Evolutionary conservation across 1,140 invertebrate genomes (phyloP).

Genomic region (Bactericera cockerelli): DNA sequence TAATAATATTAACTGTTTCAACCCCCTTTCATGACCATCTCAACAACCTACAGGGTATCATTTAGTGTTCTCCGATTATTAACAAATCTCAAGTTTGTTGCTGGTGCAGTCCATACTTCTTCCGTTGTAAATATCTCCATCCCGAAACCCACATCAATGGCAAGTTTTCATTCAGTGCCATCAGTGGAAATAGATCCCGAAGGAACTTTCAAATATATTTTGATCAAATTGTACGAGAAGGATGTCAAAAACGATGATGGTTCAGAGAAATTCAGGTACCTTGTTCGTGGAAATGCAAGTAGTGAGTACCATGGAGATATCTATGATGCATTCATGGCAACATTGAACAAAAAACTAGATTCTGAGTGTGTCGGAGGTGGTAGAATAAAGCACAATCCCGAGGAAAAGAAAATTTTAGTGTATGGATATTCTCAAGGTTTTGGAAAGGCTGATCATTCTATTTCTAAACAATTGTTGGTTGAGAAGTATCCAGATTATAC

Average conservation of each 20-base stretch:
- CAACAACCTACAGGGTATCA: no score
- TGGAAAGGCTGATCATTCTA: conserved; percentile 68
- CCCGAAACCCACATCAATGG: no score
- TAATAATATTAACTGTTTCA: no score
- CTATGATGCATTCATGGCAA: conserved; percentile 44
- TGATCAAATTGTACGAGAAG: conserved; percentile 50
- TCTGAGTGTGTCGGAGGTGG: conserved; percentile 69
- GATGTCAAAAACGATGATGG: conserved; percentile 22
- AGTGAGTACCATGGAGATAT: conserved; percentile 57
- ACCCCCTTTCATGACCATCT: no score
- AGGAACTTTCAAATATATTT: conserved; percentile 74
- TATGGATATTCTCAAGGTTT: conserved; percentile 79
- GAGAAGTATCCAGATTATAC: conserved; percentile 51
- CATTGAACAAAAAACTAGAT: conserved; percentile 40
- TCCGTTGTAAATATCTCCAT: no score
- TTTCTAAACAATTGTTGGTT: conserved; percentile 54
- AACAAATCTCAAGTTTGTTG: no score
- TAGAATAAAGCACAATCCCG: conserved; percentile 57
- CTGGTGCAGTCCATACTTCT: no score
- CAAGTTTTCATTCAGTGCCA: conserved; percentile 34
- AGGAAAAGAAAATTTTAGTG: conserved; percentile 58
- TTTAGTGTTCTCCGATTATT: no score
- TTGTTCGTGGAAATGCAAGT: conserved; percentile 56
- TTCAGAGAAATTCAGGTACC: conserved; percentile 36
- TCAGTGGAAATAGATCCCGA: conserved; percentile 66